Percentiles rank a stretch among this genome's conserved stretches.
phyloP scores from a whole-genome alignment of 2,888 invertebrate species.

The Epirrhoe tristata region DNA sequence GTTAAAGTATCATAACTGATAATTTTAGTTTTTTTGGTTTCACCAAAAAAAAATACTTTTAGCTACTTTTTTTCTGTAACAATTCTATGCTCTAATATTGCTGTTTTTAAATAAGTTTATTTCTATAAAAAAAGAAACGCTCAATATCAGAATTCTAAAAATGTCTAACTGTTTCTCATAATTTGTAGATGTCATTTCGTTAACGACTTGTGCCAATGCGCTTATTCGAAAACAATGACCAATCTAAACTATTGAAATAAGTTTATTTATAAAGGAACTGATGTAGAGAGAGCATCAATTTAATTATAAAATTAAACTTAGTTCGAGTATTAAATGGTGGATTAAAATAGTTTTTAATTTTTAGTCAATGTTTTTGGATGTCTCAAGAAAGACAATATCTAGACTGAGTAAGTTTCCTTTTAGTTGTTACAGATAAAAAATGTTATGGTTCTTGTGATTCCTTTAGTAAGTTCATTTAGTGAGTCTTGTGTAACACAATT shows the following conservation, averaged over 20 bases:
- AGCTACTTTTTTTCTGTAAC: conserved; percentile 13
- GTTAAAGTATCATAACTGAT: not conserved
- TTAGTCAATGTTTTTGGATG: conserved; percentile 73
- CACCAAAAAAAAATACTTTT: not conserved
- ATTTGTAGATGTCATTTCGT: conserved; percentile 44
- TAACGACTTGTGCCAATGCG: conserved; percentile 64
- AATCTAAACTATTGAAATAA: conserved; percentile 47
- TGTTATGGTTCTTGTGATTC: conserved; percentile 60
- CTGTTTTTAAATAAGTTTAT: conserved; percentile 1
- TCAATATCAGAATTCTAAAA: conserved; percentile 23
- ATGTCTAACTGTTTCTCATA: conserved; percentile 29
- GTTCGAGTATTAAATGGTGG: conserved; percentile 67
- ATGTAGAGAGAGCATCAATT: conserved; percentile 64
- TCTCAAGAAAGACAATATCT: conserved; percentile 80
- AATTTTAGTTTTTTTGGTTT: not conserved
- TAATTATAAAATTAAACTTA: conserved; percentile 68
- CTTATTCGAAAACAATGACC: conserved; percentile 57
- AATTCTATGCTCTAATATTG: not conserved
- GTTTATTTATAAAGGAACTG: conserved; percentile 62
- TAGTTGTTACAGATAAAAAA: conserved; percentile 59
- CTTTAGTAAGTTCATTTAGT: conserved; percentile 64
- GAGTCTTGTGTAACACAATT: conserved; percentile 54
- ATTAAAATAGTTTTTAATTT: conserved; percentile 55
- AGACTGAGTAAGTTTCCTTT: conserved; percentile 80
- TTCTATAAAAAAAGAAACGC: conserved; percentile 11